Conservation (phyloP, 2,797 vertebrate species). For the Sternarchorhynchus goeldii region DNA sequence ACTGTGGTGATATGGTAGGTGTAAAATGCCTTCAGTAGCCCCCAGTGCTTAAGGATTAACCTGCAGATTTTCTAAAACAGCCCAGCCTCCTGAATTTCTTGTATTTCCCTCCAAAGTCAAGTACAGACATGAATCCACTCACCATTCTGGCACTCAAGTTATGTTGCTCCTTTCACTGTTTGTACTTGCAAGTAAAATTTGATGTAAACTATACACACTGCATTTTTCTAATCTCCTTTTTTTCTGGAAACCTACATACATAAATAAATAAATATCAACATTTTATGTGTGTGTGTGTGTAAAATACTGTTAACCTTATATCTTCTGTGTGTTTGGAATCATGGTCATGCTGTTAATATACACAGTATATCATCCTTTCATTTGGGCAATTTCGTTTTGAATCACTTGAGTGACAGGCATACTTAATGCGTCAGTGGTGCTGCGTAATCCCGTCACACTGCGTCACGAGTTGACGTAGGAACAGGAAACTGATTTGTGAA, state of each 20-base stretch:
- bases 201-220: neutral
- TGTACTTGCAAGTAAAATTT: constrained; percentile 4
- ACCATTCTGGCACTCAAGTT: neutral
- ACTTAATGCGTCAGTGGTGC: too few species aligned
- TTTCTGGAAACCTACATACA: too few species aligned
- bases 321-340: too few species aligned
- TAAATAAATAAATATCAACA: too few species aligned
- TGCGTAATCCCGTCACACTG: neutral
- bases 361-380: too few species aligned
- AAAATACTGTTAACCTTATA: too few species aligned
- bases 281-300: neutral
- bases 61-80: constrained; percentile 5
- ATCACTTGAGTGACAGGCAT: too few species aligned
- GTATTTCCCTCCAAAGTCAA: constrained; percentile 34
- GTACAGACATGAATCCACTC: constrained; percentile 41
- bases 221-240: neutral
- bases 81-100: constrained; percentile 12
- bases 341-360: too few species aligned
- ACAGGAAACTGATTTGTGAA: neutral
- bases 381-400: too few species aligned
- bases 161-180: constrained; percentile 31
- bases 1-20: neutral
- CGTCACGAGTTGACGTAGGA: neutral
- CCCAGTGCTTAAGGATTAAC: neutral
- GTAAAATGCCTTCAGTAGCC: neutral